Conservation (phyloP, 2,888 invertebrate species). For the Heliconius ismenius region DNA sequence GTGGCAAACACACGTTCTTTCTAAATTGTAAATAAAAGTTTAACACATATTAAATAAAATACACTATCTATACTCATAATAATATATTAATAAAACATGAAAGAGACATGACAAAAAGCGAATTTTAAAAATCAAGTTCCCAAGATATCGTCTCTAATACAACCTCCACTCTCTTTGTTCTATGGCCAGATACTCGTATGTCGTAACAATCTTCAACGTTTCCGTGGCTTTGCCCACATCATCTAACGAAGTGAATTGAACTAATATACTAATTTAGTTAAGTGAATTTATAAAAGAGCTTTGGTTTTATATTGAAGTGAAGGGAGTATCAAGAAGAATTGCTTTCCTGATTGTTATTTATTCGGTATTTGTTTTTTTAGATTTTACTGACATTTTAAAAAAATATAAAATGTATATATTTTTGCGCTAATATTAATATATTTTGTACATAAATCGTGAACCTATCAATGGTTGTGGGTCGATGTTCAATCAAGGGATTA, state of each 20-base stretch:
- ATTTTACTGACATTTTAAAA: not conserved
- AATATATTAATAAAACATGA: not conserved
- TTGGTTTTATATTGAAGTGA: not conserved
- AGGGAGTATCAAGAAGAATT: constrained; percentile 8
- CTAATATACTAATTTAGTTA: constrained; percentile 26
- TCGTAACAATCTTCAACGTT: constrained; percentile 39
- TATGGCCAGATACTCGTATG: constrained; percentile 37
- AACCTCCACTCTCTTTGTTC: constrained; percentile 42
- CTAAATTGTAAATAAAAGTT: not conserved
- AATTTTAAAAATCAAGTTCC: not conserved
- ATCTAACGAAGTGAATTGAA: constrained; percentile 34
- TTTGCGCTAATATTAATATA: not conserved
- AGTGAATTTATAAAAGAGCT: constrained; percentile 21
- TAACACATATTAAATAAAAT: not conserved
- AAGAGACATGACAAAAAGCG: not conserved
- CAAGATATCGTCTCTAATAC: not conserved
- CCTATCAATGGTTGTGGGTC: too few species aligned
- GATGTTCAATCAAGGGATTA: too few species aligned
- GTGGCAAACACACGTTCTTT: not conserved
- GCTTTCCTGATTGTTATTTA: constrained; percentile 6
- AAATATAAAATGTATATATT: not conserved
- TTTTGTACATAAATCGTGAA: not conserved
- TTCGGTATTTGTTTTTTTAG: not conserved
- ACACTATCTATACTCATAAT: not conserved
- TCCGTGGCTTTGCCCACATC: constrained; percentile 41